These are phyloP conservation scores for Thamnophis elegans DNA, from an alignment of 2,797 vertebrate species.

Conservation along the genomic window DNA sequence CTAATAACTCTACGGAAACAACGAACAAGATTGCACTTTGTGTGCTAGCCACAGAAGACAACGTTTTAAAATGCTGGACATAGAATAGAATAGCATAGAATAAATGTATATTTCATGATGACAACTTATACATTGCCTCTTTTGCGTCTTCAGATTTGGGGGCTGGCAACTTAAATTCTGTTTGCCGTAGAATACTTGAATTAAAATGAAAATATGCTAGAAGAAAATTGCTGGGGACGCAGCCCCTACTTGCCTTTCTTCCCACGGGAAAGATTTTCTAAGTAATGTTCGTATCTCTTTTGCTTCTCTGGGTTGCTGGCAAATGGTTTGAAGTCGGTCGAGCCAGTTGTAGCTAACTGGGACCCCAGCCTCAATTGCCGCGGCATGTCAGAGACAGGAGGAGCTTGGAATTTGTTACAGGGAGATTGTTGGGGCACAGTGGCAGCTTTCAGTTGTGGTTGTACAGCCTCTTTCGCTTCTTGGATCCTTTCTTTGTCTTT, in stretches of 20 bases:
- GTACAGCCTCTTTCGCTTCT: constrained; percentile 70
- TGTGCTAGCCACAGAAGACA: not conserved
- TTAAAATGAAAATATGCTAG: not conserved
- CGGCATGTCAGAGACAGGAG: constrained; percentile 33
- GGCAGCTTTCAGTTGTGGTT: constrained; percentile 61
- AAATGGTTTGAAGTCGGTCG: constrained; percentile 87
- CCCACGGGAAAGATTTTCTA: constrained; percentile 78
- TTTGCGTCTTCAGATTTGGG: not conserved
- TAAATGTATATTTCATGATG: not conserved
- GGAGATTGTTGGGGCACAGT: constrained; percentile 63
- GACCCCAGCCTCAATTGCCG: constrained; percentile 57
- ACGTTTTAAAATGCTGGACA: not conserved
- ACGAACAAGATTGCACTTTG: not conserved
- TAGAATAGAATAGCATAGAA: not conserved
- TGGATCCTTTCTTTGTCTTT: constrained; percentile 84
- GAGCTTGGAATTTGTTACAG: constrained; percentile 49
- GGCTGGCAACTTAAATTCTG: not conserved
- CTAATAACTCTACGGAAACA: not conserved
- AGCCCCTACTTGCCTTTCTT: constrained; percentile 75
- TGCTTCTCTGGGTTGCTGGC: constrained; percentile 87
- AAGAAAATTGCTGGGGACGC: not conserved
- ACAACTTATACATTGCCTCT: not conserved
- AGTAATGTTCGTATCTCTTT: constrained; percentile 86
- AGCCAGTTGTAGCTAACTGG: constrained; percentile 22
- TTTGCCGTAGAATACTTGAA: not conserved